These are phyloP conservation scores for Pyrgus malvae DNA, from an alignment of 2,888 invertebrate genomes.

Conservation along the genomic window DNA sequence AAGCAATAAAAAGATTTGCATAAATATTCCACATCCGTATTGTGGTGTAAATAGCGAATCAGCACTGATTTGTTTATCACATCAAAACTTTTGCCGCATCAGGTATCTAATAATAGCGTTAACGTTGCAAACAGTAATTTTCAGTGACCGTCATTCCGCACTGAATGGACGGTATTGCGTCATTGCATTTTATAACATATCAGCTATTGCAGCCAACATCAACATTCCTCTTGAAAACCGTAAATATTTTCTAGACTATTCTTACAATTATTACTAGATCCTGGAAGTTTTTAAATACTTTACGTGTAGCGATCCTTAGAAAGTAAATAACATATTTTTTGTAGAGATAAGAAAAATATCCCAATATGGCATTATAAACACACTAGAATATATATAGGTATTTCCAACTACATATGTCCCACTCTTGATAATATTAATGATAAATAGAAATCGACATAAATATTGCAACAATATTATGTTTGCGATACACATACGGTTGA, in stretches of 20 bases:
- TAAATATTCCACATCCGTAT: too few species aligned
- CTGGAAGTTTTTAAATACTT: not conserved
- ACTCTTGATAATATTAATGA: too few species aligned
- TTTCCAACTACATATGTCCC: too few species aligned
- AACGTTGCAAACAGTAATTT: conserved; percentile 3
- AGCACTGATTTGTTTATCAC: too few species aligned
- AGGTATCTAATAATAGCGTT: not conserved
- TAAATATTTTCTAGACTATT: not conserved
- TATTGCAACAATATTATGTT: too few species aligned
- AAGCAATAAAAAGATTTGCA: too few species aligned
- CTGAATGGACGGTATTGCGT: conserved; percentile 15
- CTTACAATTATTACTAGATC: not conserved
- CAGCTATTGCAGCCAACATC: not conserved
- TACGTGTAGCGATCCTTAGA: not conserved
- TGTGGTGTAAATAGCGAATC: too few species aligned
- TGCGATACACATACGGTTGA: too few species aligned
- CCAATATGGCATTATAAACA: too few species aligned
- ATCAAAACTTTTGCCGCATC: not conserved
- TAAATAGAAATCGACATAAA: too few species aligned
- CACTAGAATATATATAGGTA: too few species aligned
- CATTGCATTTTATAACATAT: conserved; percentile 3
- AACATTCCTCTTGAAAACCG: not conserved
- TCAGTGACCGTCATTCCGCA: conserved; percentile 11
- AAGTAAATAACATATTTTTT: not conserved
- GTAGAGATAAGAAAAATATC: too few species aligned